Evolutionary conservation across 2,113 vertebrate genomes (phyloP).

Genomic region (Albula goreensis): DNA sequence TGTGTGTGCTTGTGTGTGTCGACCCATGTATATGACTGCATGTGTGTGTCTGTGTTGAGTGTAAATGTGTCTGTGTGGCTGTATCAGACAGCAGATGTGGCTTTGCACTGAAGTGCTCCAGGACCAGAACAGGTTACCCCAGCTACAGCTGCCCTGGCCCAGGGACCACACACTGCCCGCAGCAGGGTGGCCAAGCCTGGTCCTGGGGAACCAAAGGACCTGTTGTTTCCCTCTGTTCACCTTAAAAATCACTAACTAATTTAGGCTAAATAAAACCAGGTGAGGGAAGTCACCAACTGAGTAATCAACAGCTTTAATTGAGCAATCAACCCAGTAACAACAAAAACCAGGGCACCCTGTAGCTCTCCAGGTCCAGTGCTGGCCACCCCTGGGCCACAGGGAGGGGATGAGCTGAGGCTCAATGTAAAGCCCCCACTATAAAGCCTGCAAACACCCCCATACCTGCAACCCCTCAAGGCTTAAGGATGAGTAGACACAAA

Average conservation of each 20-base stretch:
- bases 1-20: constrained; percentile 8
- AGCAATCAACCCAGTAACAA: too few species aligned
- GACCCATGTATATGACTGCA: neutral
- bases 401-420: neutral
- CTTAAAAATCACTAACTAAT: too few species aligned
- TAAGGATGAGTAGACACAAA: too few species aligned
- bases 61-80: neutral
- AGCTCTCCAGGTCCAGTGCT: too few species aligned
- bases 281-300: too few species aligned
- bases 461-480: too few species aligned
- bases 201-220: too few species aligned
- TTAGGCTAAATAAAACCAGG: too few species aligned
- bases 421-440: neutral
- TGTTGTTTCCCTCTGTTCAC: too few species aligned
- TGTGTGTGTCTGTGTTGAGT: neutral
- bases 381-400: neutral
- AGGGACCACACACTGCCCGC: neutral
- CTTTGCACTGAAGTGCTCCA: neutral
- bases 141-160: neutral
- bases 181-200: neutral
- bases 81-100: neutral
- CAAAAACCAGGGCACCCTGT: too few species aligned
- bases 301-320: too few species aligned
- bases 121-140: neutral
- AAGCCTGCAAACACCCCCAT: too few species aligned